Conservation (phyloP, 2,797 vertebrate species). For the Alcedo atthis region DNA sequence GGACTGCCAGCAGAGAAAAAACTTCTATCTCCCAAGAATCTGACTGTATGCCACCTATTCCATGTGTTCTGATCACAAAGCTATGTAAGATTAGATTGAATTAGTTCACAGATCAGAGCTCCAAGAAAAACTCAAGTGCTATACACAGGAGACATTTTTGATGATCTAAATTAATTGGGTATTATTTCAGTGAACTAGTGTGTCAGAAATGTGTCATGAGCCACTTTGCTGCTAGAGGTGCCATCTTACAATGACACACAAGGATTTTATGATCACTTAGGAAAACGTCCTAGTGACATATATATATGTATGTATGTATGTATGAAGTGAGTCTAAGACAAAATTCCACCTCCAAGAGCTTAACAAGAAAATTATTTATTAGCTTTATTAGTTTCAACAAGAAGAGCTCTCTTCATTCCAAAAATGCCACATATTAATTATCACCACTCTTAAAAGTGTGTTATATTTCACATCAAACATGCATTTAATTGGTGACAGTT, state of each 20-base stretch:
- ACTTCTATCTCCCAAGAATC: neutral
- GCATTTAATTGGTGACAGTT: neutral
- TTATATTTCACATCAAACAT: neutral
- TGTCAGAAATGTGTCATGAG: neutral
- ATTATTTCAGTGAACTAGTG: neutral
- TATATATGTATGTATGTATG: neutral
- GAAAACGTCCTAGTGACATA: neutral
- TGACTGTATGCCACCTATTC: neutral
- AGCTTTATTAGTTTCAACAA: neutral
- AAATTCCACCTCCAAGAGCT: neutral
- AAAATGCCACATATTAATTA: neutral
- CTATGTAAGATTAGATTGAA: neutral
- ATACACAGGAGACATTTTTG: neutral
- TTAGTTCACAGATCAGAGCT: conserved; percentile 9
- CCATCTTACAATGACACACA: neutral
- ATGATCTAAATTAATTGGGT: neutral
- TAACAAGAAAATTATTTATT: neutral
- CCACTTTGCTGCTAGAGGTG: neutral
- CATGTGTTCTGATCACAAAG: neutral
- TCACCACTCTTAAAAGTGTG: neutral
- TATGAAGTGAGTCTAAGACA: neutral
- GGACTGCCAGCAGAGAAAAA: neutral
- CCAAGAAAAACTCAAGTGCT: neutral
- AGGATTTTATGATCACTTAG: conserved; percentile 1
- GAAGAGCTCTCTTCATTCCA: neutral